These are phyloP conservation scores for Eupithecia insigniata DNA, from an alignment of 2,888 invertebrate species.

Conservation along the genomic window DNA sequence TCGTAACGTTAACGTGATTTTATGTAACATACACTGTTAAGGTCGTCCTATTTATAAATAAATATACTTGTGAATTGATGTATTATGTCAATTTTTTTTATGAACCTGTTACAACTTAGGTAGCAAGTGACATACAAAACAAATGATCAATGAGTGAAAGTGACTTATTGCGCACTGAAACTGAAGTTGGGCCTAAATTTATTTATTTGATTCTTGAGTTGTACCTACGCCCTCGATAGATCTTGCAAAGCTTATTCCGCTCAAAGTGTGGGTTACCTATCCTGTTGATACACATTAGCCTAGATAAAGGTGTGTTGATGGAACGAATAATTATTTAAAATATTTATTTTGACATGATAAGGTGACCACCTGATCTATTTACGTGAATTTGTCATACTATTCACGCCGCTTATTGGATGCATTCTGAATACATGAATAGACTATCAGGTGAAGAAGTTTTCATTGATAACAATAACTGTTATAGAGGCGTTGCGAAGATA, in stretches of 20 bases:
- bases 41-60: conserved; percentile 43
- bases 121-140: neutral
- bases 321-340: neutral
- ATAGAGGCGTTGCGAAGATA: neutral
- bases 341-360: neutral
- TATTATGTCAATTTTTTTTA: conserved; percentile 11
- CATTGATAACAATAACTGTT: neutral
- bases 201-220: neutral
- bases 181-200: conserved; percentile 9
- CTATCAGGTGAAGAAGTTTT: neutral
- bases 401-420: neutral
- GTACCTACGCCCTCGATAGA: neutral
- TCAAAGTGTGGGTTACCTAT: neutral
- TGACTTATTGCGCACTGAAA: neutral
- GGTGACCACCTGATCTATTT: neutral
- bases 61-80: conserved; percentile 4
- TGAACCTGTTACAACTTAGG: conserved; percentile 10
- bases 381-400: neutral
- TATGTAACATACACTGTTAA: conserved; percentile 45
- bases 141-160: neutral
- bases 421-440: neutral
- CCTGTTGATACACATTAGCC: neutral
- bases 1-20: conserved; percentile 17
- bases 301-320: neutral
- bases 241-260: neutral